phyloP scores from a whole-genome alignment of 2,113 vertebrate species.

The Pelusios castaneus region DNA sequence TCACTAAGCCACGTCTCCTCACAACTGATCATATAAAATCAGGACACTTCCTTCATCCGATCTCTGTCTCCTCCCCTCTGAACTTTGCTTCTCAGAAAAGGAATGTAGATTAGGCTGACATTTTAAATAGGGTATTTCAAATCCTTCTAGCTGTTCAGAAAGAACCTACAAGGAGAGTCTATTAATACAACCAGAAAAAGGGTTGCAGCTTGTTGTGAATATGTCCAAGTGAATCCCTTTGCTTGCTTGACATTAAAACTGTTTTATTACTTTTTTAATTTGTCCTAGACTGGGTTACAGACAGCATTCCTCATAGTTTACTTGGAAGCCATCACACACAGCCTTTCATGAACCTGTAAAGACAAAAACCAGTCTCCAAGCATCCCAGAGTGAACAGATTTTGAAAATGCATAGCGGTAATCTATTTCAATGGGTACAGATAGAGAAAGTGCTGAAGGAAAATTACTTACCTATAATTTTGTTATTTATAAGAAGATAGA shows the following conservation, averaged over 20 bases:
- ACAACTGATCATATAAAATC: not conserved
- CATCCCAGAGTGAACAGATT: not conserved
- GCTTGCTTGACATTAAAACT: not conserved
- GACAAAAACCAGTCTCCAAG: not conserved
- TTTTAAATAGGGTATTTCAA: not conserved
- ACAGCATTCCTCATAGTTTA: not conserved
- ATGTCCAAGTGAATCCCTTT: accelerated
- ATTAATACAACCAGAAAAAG: not conserved
- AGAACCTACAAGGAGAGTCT: not conserved
- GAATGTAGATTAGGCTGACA: not conserved
- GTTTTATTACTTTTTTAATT: not conserved
- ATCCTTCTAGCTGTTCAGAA: not conserved
- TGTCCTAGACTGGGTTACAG: not conserved
- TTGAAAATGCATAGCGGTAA: not conserved
- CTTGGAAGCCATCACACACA: not conserved
- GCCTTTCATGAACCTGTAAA: not conserved
- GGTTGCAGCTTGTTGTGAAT: not conserved
- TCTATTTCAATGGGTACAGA: not conserved
- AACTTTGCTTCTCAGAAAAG: not conserved
- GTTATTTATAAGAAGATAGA: not conserved
- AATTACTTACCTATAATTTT: not conserved
- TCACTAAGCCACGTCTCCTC: not conserved
- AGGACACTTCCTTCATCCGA: not conserved
- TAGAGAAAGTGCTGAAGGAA: not conserved
- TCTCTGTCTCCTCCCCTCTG: not conserved